A percentile compares a stretch with the other conserved stretches of the same genome.
Evolutionary conservation across 2,113 vertebrate species (phyloP).

Genomic region (Scopus umbretta): DNA sequence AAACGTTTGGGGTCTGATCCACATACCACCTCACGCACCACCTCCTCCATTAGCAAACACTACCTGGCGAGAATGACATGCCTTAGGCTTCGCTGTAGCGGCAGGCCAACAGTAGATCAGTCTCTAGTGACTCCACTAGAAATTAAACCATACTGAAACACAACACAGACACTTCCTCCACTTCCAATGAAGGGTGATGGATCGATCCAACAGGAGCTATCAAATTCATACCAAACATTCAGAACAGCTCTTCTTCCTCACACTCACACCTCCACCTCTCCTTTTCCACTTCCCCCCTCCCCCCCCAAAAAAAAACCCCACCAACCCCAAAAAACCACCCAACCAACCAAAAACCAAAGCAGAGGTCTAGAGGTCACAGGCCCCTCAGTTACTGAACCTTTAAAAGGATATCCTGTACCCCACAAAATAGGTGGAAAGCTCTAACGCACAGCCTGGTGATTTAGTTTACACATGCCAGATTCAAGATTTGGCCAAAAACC

Average conservation of each 20-base stretch:
- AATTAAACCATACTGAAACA: background rate
- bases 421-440: background rate
- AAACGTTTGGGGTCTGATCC: background rate
- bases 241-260: background rate
- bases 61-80: background rate
- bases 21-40: accelerated
- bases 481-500: background rate
- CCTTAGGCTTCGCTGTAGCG: accelerated
- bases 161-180: background rate
- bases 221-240: background rate
- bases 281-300: no score
- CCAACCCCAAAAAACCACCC: background rate
- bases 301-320: background rate
- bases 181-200: background rate
- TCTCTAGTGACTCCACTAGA: background rate
- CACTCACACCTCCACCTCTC: background rate
- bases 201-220: background rate
- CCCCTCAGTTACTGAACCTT: background rate
- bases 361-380: accelerated
- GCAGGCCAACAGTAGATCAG: background rate
- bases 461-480: background rate
- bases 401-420: background rate
- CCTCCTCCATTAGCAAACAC: background rate
- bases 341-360: no score
- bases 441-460: background rate